A percentile compares a stretch with the other conserved stretches of the same genome.
Evolutionary conservation across 2,113 vertebrate genomes (phyloP).

Genomic region (Nesogale talazaci): DNA sequence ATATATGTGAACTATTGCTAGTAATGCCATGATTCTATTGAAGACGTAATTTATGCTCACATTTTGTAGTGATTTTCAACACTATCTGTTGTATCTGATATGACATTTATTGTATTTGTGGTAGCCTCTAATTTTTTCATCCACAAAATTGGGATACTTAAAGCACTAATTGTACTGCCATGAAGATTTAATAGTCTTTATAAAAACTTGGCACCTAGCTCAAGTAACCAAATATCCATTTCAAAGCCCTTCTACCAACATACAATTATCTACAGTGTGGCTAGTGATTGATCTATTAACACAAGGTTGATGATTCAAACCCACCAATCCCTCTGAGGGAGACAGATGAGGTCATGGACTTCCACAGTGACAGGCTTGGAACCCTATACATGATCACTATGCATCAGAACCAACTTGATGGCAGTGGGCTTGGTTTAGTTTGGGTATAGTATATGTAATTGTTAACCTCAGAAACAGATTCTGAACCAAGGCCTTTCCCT

Average conservation of each 20-base stretch:
- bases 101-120: conserved; percentile 4
- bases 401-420: too few relatives aligned
- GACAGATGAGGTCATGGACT: too few relatives aligned
- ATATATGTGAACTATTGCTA: neutral
- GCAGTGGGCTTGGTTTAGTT: too few relatives aligned
- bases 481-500: neutral
- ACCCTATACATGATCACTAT: too few relatives aligned
- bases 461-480: neutral
- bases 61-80: neutral
- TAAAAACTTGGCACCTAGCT: conserved; percentile 22
- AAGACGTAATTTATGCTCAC: neutral
- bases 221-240: neutral
- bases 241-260: conserved; percentile 13
- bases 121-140: neutral
- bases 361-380: too few relatives aligned
- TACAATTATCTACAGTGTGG: neutral
- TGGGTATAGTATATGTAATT: neutral
- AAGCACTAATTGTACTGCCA: neutral
- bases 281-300: too few relatives aligned
- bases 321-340: too few relatives aligned
- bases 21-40: neutral
- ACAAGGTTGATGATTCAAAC: too few relatives aligned
- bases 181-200: neutral
- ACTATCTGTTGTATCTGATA: neutral
- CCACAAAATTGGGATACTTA: neutral